A percentile compares a stretch with the other conserved stretches of the same genome.
These are phyloP conservation scores for Aplodontia rufa DNA, from an alignment of 2,113 vertebrate genomes.

Conservation along the genomic window DNA sequence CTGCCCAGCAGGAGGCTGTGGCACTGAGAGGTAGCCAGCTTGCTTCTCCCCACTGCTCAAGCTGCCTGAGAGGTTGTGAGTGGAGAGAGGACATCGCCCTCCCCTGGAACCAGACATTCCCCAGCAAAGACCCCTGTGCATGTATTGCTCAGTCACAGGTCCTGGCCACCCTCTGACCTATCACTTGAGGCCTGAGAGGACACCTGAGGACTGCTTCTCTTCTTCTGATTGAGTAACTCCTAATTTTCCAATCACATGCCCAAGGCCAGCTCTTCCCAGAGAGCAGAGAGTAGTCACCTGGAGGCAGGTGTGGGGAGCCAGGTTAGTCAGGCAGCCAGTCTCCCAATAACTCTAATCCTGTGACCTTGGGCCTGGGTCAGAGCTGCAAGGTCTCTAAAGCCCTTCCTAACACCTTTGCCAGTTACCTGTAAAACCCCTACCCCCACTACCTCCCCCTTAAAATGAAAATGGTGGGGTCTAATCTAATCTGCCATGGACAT, in stretches of 20 bases:
- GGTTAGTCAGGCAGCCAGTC: neutral
- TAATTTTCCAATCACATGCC: neutral
- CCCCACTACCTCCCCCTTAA: neutral
- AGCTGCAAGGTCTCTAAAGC: neutral
- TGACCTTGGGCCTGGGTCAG: neutral
- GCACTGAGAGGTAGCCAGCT: neutral
- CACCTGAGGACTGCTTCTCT: fast-evolving
- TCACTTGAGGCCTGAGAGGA: neutral
- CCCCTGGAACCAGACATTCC: too few species aligned
- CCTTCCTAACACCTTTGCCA: neutral
- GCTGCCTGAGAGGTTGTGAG: neutral
- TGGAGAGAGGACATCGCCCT: fast-evolving
- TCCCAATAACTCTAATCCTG: neutral
- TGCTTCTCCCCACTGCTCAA: neutral
- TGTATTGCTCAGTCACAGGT: neutral
- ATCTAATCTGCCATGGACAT: neutral
- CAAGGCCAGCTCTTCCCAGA: neutral
- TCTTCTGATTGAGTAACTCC: neutral
- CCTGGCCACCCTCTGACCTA: neutral
- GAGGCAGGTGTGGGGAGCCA: neutral
- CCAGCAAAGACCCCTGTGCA: too few species aligned
- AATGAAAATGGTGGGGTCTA: neutral
- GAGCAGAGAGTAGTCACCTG: too few species aligned
- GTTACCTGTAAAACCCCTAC: neutral
- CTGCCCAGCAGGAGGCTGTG: neutral